Percentiles rank a stretch among this genome's conserved stretches.
phyloP scores from a whole-genome alignment of 2,888 invertebrate genomes.

The Hartigia nigra region DNA sequence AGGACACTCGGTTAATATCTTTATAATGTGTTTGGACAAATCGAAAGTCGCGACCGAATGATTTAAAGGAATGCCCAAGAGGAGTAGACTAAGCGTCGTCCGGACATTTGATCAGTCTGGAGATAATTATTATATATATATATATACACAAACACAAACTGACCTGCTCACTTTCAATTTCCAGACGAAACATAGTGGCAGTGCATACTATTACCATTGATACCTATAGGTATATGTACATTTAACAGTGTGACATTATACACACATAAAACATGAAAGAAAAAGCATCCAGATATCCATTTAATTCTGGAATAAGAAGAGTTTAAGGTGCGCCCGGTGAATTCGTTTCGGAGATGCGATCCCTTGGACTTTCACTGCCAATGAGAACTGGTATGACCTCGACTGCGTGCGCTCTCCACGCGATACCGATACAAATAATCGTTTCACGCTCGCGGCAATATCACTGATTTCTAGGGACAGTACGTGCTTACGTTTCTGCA shows the following conservation, averaged over 20 bases:
- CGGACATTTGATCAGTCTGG: background rate
- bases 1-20: background rate
- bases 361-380: background rate
- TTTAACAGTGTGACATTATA: too few species aligned
- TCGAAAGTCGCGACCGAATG: background rate
- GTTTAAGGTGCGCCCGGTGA: background rate
- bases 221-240: background rate
- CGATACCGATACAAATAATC: background rate
- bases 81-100: background rate
- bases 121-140: background rate
- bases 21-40: background rate
- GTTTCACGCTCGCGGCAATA: background rate
- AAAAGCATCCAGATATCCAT: background rate
- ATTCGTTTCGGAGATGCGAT: background rate
- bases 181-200: background rate
- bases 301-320: background rate
- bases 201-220: background rate
- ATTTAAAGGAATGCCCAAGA: background rate
- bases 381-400: background rate
- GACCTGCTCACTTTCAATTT: background rate
- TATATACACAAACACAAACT: background rate
- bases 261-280: background rate
- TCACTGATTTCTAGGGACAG: background rate
- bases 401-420: background rate
- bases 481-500: background rate